Evolutionary conservation across 2,888 invertebrate genomes (phyloP), one percentile per base, ranked within the genome.

Genomic region (Xanthia togata): DNA sequence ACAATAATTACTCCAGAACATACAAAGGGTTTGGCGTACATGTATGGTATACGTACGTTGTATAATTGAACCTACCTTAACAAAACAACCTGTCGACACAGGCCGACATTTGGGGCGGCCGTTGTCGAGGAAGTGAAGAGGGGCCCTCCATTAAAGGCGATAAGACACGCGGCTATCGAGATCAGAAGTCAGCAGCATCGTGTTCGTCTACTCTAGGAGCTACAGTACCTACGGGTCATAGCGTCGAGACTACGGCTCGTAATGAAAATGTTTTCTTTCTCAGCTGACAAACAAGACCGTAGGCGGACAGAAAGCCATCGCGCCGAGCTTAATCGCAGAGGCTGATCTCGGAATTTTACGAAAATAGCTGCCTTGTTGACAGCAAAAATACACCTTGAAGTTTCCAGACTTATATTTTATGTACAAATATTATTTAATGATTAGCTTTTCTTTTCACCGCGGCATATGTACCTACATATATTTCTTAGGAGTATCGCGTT

Each of bases 81-180:
- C 83, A 86, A 88, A 78, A 84, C 79, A 83, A 74, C 75, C 73
- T 73, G 68, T 78, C 74, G 81, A 68, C 44, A 44, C 44, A 44
- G 14, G 44, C 59, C 68, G 81, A 87, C 82, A 84, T 82, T 78
- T 77, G 59, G 78, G 74, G 73, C 80, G 82, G 38, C 69, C 38
- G 69, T 50, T 55, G 38, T 73, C 79, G 79, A 75, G 77, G 82
- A 81, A 85, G 72, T 87, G 80, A 83, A 87, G 88, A 80, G 86
- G 86, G 79, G 77, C 88, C 86, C 91, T 90, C 88, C 87, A 87
- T 89, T 90, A 88, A 89, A 85, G 86, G 83, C 84, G 92, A 93
- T 92, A 93, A 92, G 92, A 89, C 92, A 93, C 93, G 93, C 89
- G 83, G 83, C 88, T 84, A 84, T 88, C 88, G 87, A 89, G 86